Conservation (phyloP, 2,888 invertebrate genomes). For the Sarcophaga rosellei region DNA sequence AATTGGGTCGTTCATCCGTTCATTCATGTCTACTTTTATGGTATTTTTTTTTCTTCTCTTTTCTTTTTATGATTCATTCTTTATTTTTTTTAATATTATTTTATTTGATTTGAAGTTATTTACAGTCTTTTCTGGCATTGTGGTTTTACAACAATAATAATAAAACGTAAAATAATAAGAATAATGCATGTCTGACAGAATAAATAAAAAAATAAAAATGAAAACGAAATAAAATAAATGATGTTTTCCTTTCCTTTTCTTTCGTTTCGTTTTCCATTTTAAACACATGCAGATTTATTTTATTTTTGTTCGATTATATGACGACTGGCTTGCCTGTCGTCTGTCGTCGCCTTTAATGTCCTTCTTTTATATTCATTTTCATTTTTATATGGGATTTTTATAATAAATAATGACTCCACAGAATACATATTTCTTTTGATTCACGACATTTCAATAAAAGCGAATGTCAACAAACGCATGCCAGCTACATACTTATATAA, state of each 20-base stretch:
- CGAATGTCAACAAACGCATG: too few relatives aligned
- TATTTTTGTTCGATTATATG: neutral
- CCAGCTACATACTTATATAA: too few relatives aligned
- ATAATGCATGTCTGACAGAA: constrained; percentile 54
- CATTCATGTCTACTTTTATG: constrained; percentile 33
- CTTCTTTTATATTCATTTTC: neutral
- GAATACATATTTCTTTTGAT: too few relatives aligned
- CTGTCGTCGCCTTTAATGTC: neutral
- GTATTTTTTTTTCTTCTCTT: too few relatives aligned
- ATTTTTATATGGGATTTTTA: neutral
- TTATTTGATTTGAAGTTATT: constrained; percentile 44
- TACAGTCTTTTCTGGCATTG: constrained; percentile 22
- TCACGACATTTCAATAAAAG: too few relatives aligned
- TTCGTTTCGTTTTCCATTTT: neutral
- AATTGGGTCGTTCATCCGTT: neutral
- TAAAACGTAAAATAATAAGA: constrained; percentile 37
- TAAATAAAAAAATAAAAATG: constrained; percentile 26
- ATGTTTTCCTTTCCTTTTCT: neutral
- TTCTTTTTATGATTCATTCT: too few relatives aligned
- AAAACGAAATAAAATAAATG: constrained; percentile 19
- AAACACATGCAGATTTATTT: constrained; percentile 10
- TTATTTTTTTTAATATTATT: neutral
- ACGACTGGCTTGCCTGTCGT: too few relatives aligned
- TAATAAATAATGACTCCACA: neutral
- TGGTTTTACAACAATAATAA: constrained; percentile 35